These are phyloP conservation scores for Bothrops alternatus DNA, from an alignment of 2,797 vertebrate genomes.

Conservation along the genomic window DNA sequence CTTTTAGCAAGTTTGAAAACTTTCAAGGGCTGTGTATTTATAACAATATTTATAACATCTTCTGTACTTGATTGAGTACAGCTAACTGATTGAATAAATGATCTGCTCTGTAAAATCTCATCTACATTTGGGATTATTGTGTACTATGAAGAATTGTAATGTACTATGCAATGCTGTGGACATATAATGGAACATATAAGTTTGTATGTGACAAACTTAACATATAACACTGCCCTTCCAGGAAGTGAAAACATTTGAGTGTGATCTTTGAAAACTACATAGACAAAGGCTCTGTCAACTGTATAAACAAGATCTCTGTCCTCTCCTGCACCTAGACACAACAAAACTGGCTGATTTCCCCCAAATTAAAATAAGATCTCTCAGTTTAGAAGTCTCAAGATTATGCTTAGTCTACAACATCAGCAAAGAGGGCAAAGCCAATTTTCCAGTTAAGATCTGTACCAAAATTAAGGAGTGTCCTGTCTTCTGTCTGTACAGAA, in stretches of 20 bases:
- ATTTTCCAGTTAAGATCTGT: background rate
- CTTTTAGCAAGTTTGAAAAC: background rate
- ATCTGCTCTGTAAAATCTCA: background rate
- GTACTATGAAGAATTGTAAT: background rate
- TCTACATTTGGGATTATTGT: background rate
- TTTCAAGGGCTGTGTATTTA: background rate
- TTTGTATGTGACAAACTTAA: background rate
- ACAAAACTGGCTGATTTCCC: background rate
- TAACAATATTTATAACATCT: background rate
- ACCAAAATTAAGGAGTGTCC: background rate
- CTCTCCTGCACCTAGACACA: background rate
- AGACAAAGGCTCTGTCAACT: background rate
- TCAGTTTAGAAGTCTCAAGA: background rate
- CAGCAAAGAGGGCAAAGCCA: background rate
- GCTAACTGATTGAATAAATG: background rate
- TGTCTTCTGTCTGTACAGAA: background rate
- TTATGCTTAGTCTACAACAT: background rate
- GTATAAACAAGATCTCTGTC: background rate
- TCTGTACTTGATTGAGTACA: background rate
- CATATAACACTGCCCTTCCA: background rate
- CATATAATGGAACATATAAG: background rate
- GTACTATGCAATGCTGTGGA: background rate
- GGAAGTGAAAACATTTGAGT: background rate
- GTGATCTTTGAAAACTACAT: background rate
- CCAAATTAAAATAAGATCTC: background rate